Percentiles rank a stretch among this genome's conserved stretches.
Conservation (phyloP, 1,140 invertebrate species). For the Harpegnathos saltator region DNA sequence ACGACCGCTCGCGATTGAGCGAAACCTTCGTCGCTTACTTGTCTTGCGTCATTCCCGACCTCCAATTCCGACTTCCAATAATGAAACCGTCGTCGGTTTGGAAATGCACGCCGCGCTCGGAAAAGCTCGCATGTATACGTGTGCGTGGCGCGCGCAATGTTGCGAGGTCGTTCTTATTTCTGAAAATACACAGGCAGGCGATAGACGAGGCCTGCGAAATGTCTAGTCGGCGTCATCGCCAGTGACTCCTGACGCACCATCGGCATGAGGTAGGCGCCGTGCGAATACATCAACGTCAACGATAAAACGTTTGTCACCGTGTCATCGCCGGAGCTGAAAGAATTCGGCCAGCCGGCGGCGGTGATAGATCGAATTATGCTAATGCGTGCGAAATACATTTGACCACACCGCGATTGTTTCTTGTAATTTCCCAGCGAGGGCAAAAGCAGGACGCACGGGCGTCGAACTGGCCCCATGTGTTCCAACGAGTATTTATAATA, state of each 20-base stretch:
- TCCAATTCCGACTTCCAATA: not conserved
- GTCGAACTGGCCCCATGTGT: not conserved
- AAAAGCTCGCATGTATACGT: not conserved
- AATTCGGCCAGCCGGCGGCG: not conserved
- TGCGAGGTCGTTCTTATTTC: conserved; percentile 18
- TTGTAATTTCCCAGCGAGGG: conserved; percentile 8
- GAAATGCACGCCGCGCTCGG: not conserved
- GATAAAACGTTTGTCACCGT: conserved; percentile 22
- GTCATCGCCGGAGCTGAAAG: conserved; percentile 25
- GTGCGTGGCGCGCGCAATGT: not conserved
- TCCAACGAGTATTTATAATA: not conserved
- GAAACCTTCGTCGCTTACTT: conserved; percentile 21
- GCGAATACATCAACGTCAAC: conserved; percentile 42
- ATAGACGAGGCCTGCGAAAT: not conserved
- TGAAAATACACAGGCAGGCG: not conserved
- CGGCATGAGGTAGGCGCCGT: conserved; percentile 3
- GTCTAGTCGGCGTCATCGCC: not conserved
- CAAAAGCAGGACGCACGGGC: no score
- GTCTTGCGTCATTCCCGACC: conserved; percentile 9
- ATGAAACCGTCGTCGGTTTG: conserved; percentile 3
- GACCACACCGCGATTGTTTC: not conserved
- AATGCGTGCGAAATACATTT: conserved; percentile 32
- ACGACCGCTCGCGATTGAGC: conserved; percentile 26
- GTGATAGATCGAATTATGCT: conserved; percentile 46
- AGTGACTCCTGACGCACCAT: conserved; percentile 12